phyloP scores from a whole-genome alignment of 2,113 vertebrate genomes.

The Dasyurus viverrinus region DNA sequence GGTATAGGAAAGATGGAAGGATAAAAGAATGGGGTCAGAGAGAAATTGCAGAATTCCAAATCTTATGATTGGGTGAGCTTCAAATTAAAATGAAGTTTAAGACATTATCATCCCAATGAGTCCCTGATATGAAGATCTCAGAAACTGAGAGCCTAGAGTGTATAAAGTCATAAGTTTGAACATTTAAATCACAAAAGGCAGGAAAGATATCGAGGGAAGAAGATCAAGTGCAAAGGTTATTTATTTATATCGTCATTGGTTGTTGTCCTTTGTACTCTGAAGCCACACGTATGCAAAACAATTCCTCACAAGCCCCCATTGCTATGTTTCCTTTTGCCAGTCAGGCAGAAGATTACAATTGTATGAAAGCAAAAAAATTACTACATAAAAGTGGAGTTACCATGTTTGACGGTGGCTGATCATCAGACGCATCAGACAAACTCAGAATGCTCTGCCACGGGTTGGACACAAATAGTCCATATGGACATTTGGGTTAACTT shows the following conservation, averaged over 20 bases:
- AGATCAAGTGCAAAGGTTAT: background rate
- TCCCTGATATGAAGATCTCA: background rate
- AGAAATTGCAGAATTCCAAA: background rate
- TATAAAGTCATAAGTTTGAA: background rate
- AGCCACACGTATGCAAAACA: background rate
- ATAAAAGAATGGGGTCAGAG: background rate
- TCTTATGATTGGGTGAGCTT: background rate
- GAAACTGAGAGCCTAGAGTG: background rate
- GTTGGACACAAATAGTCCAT: too few species aligned
- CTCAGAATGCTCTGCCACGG: too few species aligned
- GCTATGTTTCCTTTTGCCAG: background rate
- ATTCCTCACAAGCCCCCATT: background rate
- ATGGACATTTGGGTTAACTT: too few species aligned
- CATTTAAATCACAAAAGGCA: background rate
- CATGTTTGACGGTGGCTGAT: too few species aligned
- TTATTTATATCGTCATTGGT: background rate
- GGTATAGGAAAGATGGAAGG: background rate
- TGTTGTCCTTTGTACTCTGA: too few species aligned
- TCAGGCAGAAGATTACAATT: background rate
- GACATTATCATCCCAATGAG: background rate
- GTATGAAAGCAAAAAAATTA: background rate
- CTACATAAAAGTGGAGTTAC: too few species aligned
- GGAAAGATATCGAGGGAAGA: background rate
- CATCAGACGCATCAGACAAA: too few species aligned
- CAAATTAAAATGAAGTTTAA: background rate